Evolutionary conservation across 2,797 vertebrate genomes (phyloP).

Genomic region (Cheirogaleus major): DNA sequence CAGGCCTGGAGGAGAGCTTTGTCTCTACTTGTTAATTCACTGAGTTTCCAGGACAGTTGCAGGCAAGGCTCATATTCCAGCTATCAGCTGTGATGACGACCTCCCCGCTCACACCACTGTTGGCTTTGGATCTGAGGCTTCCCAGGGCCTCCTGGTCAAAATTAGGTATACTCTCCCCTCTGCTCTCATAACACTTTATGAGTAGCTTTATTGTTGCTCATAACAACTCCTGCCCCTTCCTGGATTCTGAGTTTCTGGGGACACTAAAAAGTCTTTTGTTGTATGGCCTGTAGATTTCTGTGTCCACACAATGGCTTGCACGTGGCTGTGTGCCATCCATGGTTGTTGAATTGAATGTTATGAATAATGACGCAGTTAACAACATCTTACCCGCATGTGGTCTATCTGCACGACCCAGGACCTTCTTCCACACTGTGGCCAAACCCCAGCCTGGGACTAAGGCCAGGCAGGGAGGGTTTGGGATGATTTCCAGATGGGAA

Average conservation of each 20-base stretch:
- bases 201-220: neutral
- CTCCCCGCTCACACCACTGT: neutral
- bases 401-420: neutral
- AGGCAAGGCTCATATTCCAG: neutral
- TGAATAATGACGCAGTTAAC: neutral
- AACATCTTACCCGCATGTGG: neutral
- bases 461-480: slow-evolving; percentile 58
- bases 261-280: neutral
- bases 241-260: neutral
- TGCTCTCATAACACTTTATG: neutral
- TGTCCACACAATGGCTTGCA: neutral
- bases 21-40: neutral
- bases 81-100: neutral
- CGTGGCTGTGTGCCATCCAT: neutral
- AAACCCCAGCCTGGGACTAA: slow-evolving; percentile 55
- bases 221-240: neutral
- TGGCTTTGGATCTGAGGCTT: neutral
- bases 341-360: neutral
- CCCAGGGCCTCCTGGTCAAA: neutral
- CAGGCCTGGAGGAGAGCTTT: neutral
- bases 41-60: neutral
- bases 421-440: neutral
- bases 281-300: neutral
- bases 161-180: neutral
- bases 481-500: slow-evolving; percentile 58